Conservation (phyloP, 2,797 vertebrate species). For the Hydrophis major region DNA sequence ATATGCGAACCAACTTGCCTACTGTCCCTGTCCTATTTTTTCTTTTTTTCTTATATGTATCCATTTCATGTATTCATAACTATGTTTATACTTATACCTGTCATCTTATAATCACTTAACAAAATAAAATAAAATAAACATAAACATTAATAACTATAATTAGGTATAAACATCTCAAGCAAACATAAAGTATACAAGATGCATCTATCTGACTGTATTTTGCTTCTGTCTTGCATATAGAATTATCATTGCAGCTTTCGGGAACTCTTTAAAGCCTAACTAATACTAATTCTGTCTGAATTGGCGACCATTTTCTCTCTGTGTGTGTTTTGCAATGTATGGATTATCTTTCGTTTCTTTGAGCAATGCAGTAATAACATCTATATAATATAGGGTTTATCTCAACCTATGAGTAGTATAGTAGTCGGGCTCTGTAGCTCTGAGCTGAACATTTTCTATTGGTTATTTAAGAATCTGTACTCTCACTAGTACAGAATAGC, state of each 20-base stretch:
- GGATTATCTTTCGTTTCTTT: constrained; percentile 44
- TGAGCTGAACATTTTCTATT: constrained; percentile 45
- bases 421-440: constrained; percentile 58
- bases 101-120: too few species aligned
- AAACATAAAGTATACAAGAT: constrained; percentile 8
- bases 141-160: constrained; percentile 11
- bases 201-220: not conserved
- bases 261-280: constrained; percentile 28
- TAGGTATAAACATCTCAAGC: constrained; percentile 5
- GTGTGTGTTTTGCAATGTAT: constrained; percentile 48
- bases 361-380: constrained; percentile 29
- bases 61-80: too few species aligned
- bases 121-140: too few species aligned
- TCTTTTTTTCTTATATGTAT: too few species aligned
- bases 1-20: too few species aligned
- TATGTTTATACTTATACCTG: too few species aligned
- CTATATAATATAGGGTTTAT: constrained; percentile 52
- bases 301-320: constrained; percentile 37
- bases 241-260: not conserved
- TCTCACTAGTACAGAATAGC: constrained; percentile 57
- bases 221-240: constrained; percentile 7
- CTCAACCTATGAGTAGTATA: constrained; percentile 57
- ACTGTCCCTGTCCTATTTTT: too few species aligned
- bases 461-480: constrained; percentile 62
- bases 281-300: constrained; percentile 43